Evolutionary conservation across 2,113 vertebrate genomes (phyloP).

Genomic region (Oryzias celebensis): DNA sequence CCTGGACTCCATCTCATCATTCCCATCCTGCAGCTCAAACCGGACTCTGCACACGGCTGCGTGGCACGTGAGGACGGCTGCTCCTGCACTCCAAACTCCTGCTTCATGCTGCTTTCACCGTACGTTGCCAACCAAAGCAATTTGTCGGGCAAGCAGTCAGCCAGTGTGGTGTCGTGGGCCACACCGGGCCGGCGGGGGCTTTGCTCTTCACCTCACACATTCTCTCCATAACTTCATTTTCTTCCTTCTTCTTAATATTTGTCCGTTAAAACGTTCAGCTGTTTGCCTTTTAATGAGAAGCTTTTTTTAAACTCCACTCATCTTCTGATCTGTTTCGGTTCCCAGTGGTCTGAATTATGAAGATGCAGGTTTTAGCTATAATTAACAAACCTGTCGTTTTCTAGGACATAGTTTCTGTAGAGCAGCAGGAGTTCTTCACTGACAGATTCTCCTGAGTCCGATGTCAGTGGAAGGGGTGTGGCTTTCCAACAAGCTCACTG

Average conservation of each 20-base stretch:
- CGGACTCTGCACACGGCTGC: constrained; percentile 31
- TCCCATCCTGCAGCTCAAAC: constrained; percentile 18
- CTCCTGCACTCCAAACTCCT: constrained; percentile 35
- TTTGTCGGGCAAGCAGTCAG: constrained; percentile 69
- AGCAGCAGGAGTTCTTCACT: too few relatives aligned
- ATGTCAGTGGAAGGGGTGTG: too few relatives aligned
- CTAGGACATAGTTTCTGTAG: too few relatives aligned
- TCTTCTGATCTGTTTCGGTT: too few relatives aligned
- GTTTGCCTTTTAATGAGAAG: constrained; percentile 15
- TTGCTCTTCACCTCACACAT: constrained; percentile 48
- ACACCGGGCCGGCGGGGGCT: constrained; percentile 37
- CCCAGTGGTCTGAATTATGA: too few relatives aligned
- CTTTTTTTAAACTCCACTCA: too few relatives aligned
- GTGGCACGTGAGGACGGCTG: constrained; percentile 36
- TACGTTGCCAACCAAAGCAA: constrained; percentile 57
- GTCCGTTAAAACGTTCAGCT: constrained; percentile 1
- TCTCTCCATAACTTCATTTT: constrained; percentile 41
- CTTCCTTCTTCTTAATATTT: constrained; percentile 35
- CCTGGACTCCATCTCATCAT: constrained; percentile 10
- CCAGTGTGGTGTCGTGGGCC: constrained; percentile 42
- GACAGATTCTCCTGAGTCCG: too few relatives aligned
- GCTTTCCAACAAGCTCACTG: too few relatives aligned
- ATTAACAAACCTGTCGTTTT: too few relatives aligned
- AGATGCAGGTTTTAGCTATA: too few relatives aligned
- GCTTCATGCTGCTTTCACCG: constrained; percentile 51